phyloP scores from a whole-genome alignment of 2,113 vertebrate species.

The Crocuta crocuta region DNA sequence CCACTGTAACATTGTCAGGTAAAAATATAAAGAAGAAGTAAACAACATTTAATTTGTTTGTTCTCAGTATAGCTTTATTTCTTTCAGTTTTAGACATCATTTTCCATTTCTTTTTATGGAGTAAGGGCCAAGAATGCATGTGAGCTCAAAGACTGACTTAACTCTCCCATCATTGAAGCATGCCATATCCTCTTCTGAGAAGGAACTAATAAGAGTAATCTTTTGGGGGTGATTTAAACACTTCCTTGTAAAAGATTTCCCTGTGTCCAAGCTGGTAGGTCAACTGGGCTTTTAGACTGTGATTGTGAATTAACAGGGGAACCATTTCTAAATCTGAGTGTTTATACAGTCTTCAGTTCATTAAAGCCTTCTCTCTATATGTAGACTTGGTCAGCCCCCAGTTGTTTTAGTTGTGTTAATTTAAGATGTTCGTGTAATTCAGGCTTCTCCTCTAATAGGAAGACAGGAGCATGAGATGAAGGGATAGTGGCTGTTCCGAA shows the following conservation, averaged over 20 bases:
- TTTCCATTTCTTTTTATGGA: not conserved
- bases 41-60: not conserved
- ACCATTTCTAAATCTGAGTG: not conserved
- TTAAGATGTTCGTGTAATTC: not conserved
- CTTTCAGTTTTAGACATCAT: not conserved
- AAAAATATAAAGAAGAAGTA: slow-evolving; percentile 17
- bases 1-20: slow-evolving; percentile 14
- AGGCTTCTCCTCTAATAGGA: not conserved
- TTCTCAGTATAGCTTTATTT: slow-evolving; percentile 4
- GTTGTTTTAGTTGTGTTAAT: not conserved
- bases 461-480: not conserved
- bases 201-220: not conserved
- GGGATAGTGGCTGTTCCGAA: not conserved
- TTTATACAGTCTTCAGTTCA: not conserved
- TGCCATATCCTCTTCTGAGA: not conserved
- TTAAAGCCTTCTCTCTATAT: not conserved
- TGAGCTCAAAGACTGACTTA: not conserved
- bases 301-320: not conserved
- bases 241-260: not conserved
- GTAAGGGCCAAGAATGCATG: not conserved
- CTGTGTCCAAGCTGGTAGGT: not conserved
- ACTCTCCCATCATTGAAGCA: not conserved
- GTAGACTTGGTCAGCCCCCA: not conserved
- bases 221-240: not conserved
- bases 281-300: not conserved